Percentiles rank a stretch among this genome's conserved stretches.
phyloP scores from a whole-genome alignment of 2,888 invertebrate species.

The Bombylius major region DNA sequence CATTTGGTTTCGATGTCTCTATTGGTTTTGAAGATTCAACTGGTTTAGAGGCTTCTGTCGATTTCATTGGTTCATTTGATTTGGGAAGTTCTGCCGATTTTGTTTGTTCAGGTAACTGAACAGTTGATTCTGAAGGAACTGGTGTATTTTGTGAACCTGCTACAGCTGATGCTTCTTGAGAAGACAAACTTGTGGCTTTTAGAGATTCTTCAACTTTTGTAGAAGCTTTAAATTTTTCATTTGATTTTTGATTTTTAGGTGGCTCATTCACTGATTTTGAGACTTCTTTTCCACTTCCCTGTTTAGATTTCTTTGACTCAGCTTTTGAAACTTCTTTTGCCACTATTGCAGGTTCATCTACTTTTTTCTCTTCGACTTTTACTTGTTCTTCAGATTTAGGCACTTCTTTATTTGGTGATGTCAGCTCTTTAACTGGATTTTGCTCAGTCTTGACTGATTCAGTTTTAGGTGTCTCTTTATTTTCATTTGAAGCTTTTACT shows the following conservation, averaged over 20 bases:
- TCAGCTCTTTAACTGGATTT: neutral
- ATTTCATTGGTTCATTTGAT: conserved; percentile 1
- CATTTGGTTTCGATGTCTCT: conserved; percentile 54
- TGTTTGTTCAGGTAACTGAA: too few relatives aligned
- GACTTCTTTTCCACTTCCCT: neutral
- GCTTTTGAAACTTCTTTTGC: neutral
- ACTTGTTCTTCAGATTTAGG: conserved; percentile 27
- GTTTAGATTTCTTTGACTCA: neutral
- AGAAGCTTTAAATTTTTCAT: conserved; percentile 53
- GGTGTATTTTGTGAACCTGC: too few relatives aligned
- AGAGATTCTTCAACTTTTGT: conserved; percentile 33
- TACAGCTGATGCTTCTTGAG: too few relatives aligned
- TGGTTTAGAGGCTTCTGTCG: conserved; percentile 51
- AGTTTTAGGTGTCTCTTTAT: neutral
- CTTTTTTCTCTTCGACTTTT: conserved; percentile 6
- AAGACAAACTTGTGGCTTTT: conserved; percentile 36
- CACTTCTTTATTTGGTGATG: neutral
- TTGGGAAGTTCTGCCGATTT: neutral
- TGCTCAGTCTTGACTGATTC: too few relatives aligned
- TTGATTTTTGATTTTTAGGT: too few relatives aligned
- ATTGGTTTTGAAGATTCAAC: conserved; percentile 44
- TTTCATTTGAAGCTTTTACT: neutral
- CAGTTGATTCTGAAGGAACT: too few relatives aligned
- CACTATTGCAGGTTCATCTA: neutral
- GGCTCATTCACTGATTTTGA: conserved; percentile 12